Conservation (phyloP, 2,797 vertebrate species). For the Muscicapa striata region DNA sequence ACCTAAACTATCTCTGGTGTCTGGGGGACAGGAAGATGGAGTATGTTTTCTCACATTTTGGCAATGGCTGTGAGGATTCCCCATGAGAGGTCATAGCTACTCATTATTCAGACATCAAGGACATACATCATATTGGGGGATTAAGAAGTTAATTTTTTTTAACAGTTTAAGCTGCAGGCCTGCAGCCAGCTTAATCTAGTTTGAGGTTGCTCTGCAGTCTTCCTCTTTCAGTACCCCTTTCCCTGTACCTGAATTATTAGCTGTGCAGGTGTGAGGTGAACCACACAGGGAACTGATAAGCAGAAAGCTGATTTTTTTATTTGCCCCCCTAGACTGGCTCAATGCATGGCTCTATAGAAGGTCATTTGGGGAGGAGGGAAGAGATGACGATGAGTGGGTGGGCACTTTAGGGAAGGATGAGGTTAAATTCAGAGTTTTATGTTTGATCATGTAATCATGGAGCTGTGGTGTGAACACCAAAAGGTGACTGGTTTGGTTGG, state of each 20-base stretch:
- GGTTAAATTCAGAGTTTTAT: background rate
- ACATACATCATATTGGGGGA: background rate
- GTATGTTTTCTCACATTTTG: background rate
- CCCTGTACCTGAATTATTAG: too few species aligned
- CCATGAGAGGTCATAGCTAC: background rate
- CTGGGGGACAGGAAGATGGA: background rate
- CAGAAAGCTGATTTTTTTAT: background rate
- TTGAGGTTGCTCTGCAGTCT: background rate
- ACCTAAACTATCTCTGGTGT: background rate
- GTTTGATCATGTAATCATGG: fast-evolving
- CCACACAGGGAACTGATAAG: background rate
- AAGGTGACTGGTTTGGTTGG: background rate
- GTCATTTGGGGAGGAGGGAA: background rate
- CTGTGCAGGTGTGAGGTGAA: background rate
- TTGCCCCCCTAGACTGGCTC: background rate
- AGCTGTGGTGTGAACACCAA: background rate
- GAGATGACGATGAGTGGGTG: background rate
- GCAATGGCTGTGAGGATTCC: background rate
- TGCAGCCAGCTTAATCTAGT: background rate
- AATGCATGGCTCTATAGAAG: background rate
- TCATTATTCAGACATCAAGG: background rate
- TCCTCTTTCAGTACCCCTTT: background rate
- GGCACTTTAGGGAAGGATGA: background rate
- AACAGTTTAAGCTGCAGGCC: background rate
- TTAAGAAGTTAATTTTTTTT: background rate